Conservation (phyloP, 2,113 vertebrate genomes). For the Protomyctophum bolini region DNA sequence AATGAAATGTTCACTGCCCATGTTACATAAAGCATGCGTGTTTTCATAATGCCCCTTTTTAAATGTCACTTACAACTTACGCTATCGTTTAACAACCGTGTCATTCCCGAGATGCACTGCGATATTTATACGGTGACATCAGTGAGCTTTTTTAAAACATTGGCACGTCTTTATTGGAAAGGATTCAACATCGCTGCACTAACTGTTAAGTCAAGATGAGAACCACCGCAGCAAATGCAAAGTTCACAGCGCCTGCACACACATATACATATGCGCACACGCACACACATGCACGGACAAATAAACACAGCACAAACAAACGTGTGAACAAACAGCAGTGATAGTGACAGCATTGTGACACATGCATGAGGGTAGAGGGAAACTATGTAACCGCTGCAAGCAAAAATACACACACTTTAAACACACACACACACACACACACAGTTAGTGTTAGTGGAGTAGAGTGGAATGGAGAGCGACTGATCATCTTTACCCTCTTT, state of each 20-base stretch:
- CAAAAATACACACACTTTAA: constrained; percentile 37
- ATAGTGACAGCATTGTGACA: too few relatives aligned
- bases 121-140: constrained; percentile 6
- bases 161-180: constrained; percentile 7
- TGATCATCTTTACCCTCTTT: constrained; percentile 25
- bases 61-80: background rate
- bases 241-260: background rate
- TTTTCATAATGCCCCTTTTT: background rate
- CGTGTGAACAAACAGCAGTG: background rate
- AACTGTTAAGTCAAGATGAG: constrained; percentile 26
- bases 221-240: background rate
- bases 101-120: constrained; percentile 7
- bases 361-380: too few relatives aligned
- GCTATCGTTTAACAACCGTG: background rate
- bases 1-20: too few relatives aligned
- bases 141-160: constrained; percentile 1
- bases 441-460: background rate
- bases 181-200: constrained; percentile 1
- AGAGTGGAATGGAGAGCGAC: too few relatives aligned
- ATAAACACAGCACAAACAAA: constrained; percentile 1
- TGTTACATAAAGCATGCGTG: background rate
- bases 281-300: background rate
- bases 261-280: background rate
- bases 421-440: constrained; percentile 5
- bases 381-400: too few relatives aligned